phyloP scores from a whole-genome alignment of 2,888 invertebrate genomes.

The Leptarthrus brevirostris region DNA sequence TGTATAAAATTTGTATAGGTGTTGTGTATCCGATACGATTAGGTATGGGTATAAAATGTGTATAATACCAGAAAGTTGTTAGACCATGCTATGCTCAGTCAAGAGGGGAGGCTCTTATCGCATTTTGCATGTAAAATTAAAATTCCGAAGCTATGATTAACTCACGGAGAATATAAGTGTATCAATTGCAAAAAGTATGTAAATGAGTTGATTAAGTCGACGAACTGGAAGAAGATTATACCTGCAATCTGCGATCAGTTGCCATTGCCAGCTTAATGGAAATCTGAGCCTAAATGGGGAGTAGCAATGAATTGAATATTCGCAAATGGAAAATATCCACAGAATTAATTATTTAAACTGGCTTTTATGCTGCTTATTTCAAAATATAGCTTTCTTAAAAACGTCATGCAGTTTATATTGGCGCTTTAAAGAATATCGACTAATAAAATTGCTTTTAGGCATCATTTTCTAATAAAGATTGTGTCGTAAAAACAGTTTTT shows the following conservation, averaged over 20 bases:
- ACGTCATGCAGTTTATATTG: too few species aligned
- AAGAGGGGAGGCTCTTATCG: neutral
- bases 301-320: constrained; percentile 22
- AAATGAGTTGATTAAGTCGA: constrained; percentile 40
- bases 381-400: too few species aligned
- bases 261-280: neutral
- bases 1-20: too few species aligned
- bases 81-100: neutral
- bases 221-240: constrained; percentile 27
- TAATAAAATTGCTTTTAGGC: too few species aligned
- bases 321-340: constrained; percentile 22
- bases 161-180: constrained; percentile 35
- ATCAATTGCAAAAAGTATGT: constrained; percentile 37
- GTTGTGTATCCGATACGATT: too few species aligned
- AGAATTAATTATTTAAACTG: too few species aligned
- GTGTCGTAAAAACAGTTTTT: too few species aligned
- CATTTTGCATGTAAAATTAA: constrained; percentile 19
- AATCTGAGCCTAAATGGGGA: constrained; percentile 11
- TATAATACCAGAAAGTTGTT: constrained; percentile 12
- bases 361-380: too few species aligned
- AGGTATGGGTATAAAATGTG: neutral
- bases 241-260: neutral
- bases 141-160: constrained; percentile 42
- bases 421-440: too few species aligned
- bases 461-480: too few species aligned